Base-by-base conservation (phyloP, 2,888 invertebrate species). In the Patella pellucida region DNA sequence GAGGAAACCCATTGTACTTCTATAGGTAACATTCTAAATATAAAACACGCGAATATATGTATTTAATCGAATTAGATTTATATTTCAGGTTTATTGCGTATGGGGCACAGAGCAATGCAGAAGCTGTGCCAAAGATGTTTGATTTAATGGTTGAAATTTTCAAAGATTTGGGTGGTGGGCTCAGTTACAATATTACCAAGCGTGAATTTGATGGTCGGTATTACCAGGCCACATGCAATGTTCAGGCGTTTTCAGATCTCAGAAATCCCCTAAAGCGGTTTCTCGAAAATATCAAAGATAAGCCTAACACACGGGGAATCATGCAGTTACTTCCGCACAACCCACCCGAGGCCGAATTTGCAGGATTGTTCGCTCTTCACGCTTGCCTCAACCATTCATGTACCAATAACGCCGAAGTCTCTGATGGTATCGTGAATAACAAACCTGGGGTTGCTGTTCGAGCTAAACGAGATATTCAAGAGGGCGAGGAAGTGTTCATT, bases 341-440 rank as follows among this genome's bases (percentile, higher is more conserved):
- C 27, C 83, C 83, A 27, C 81, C 81, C 15, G 87, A 87, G 62
- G 86, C 84, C 4, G 84, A 84, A 72, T 87, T 87, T 76, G 85
- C 86, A 12, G 87, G 87, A 3, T 78, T 87, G 74, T 87, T 87
- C 74, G 80, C 83, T 3, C 77, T 87, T 3, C 87, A 87, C 71
- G 85, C 87, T 1, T 87, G 86, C 73, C 73, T 87, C 67, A 87
- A 87, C 68, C 87, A 87, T 74, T 86, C 86, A 7, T 87, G 87
- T 73, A 82, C 80, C 68, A 85, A 86, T 76, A 85, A 83, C 70
- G 85, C 82, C 11, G 83, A 84, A 76, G 85, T 87, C 31, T 71
- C 82, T 71, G 83, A 82, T 73, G 77, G 78, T 52, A 68, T 75
- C 27, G 72, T 71, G 12, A 80, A 84, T 23, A 84, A 83, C n/a